phyloP scores from a whole-genome alignment of 2,797 vertebrate genomes.

The Ibycter americanus region DNA sequence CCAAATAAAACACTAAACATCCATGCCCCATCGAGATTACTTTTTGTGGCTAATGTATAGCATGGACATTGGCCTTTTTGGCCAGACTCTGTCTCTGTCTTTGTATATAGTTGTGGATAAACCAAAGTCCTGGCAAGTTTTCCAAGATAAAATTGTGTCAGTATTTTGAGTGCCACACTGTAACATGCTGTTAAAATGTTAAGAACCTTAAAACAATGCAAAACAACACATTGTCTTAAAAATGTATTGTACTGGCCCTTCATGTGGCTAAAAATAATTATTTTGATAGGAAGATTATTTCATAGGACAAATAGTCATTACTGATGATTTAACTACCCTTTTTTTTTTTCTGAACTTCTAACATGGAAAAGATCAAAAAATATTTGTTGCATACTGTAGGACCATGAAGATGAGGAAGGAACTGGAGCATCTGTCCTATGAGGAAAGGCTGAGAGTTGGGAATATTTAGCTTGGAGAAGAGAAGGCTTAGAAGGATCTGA shows the following conservation, averaged over 20 bases:
- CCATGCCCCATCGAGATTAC: background rate
- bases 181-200: background rate
- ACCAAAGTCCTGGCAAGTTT: background rate
- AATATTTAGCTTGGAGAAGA: background rate
- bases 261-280: background rate
- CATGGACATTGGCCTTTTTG: background rate
- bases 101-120: background rate
- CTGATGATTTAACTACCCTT: background rate
- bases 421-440: background rate
- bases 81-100: background rate
- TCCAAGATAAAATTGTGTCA: background rate
- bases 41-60: background rate
- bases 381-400: fast-evolving
- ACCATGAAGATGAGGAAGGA: background rate
- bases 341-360: fast-evolving
- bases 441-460: background rate
- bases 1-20: background rate
- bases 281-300: background rate
- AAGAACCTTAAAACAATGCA: background rate
- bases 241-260: background rate
- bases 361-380: background rate
- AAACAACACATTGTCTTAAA: background rate
- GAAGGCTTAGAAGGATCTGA: background rate
- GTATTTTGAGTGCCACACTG: background rate
- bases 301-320: background rate